Evolutionary conservation across 2,797 vertebrate species (phyloP), one percentile per base, ranked within the genome.

Genomic region (Bradypodion ventrale): DNA sequence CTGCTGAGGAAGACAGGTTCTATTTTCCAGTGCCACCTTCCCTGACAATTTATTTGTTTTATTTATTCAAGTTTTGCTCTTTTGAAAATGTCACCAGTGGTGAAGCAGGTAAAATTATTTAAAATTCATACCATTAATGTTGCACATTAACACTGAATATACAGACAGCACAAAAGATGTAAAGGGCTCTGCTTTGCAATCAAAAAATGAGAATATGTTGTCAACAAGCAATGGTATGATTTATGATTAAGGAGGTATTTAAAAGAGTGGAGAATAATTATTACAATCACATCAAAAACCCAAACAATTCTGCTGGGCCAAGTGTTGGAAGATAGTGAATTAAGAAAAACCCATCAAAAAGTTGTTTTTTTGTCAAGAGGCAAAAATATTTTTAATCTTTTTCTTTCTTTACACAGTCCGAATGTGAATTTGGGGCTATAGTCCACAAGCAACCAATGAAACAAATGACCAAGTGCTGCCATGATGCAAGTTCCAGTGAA

Each of bases 51-150:
- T 87, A 93, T 89, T 93, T 94, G n/a, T 82, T 91, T 87, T 92
- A 76, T 85, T 89, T 90, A 92, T 88, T 94, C 65, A 86, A 83
- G 78, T 83, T 89, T 93, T 93, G 75, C 75, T 93, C 88, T 94
- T 94, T 93, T 91, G 77, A 92, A 93, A 93, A 95, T 87, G 85
- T 68, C 80, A 89, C 81, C 42, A 46, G 46, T 89, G 87, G 87
- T 85, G n/a, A 13, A 92, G 87, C 85, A 88, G 76, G 77, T 82
- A 66, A 72, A 88, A 88, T 87, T 72, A 86, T 56, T 91, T 68
- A 80, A 89, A 40, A 86, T 92, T 13, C 76, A 63, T 87, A 90
- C 85, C 90, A 85, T 86, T 85, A 85, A 86, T 88, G 40, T 65
- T 90, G 32, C 68, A 42, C 8, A 49, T 70, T 88, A 89, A 68